Base-by-base conservation (phyloP, 2,797 vertebrate genomes). In the Notolabrus celidotus region DNA sequence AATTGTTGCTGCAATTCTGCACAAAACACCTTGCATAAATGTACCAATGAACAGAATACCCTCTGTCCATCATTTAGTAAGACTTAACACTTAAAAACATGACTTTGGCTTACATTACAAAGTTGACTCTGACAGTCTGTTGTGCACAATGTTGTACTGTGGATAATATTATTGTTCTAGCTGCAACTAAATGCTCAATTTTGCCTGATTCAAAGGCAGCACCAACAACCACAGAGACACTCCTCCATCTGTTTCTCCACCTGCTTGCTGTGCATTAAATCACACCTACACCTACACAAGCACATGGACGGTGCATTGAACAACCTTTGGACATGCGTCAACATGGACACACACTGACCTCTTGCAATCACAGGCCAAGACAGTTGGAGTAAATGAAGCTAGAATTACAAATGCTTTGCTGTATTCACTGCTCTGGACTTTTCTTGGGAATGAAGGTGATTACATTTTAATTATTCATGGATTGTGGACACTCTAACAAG, bases 241-340 rank as follows among this genome's bases (percentile, higher is more conserved):
- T 45, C 58, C 57, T 79, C 84, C 83, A 87, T 80, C 79, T 82
- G 86, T 71, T 80, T 79, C 59, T 71, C 71, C 83, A 82, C 85
- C 77, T 88, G 85, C 74, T 79, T 56, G 19, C 63, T 66, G 71
- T 75, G 70, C 72, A 86, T 80, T 83, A 68, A 12, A 71, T 88
- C 83, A 87, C 79, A 79, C 71, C 22, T 68, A 66, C 69, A 72
- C 58, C 56, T 75, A 57, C 80, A 79, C 56, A 42, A 7, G 5
- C 67, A 73, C 52, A 78, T 7, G 46, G 34, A 62, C 72, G 4
- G 47, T 9, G 31, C 58, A 55, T 54, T 36, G 12, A 67, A 73
- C 45, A 51, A 54, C 42, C 62, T 50, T 59, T 49, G 51, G 29
- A 80, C 75, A 75, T 50, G 42, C 38, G 20, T 77, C 65, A 61